Evolutionary conservation across 2,888 invertebrate species (phyloP).

Genomic region (Lordiphosa andalusiaca): DNA sequence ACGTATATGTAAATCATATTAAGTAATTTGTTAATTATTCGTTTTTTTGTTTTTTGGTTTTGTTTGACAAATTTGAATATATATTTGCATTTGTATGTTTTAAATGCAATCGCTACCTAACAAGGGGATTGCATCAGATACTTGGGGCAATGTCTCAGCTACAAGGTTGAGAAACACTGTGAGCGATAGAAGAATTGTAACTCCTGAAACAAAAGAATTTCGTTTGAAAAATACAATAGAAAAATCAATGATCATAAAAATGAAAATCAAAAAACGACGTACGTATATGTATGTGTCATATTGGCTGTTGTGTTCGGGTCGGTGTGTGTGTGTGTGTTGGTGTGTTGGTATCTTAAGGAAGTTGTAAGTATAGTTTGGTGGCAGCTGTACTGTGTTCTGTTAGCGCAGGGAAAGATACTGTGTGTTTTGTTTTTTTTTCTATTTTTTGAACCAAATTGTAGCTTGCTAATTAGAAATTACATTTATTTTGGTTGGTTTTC

Average conservation of each 20-base stretch:
- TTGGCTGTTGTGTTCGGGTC: conserved; percentile 24
- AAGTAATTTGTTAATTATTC: conserved; percentile 70
- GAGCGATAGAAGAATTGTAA: conserved; percentile 99
- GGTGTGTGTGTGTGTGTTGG: conserved; percentile 6
- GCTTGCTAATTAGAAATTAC: conserved; percentile 37
- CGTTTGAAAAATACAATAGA: conserved; percentile 72
- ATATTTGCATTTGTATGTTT: conserved; percentile 78
- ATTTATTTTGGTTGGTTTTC: conserved; percentile 36
- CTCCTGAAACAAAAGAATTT: conserved; percentile 89
- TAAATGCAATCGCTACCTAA: conserved; percentile 91
- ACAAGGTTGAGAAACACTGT: conserved; percentile 99
- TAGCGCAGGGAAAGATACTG: conserved; percentile 12
- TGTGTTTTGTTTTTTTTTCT: conserved; percentile 11
- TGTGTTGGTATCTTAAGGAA: conserved; percentile 19
- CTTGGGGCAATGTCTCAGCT: conserved; percentile 99
- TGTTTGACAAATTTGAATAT: conserved; percentile 76
- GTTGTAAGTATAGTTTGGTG: conserved; percentile 22
- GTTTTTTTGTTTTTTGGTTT: conserved; percentile 37
- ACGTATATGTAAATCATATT: conserved; percentile 77
- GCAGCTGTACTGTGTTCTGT: conserved; percentile 25
- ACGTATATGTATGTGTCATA: conserved; percentile 47
- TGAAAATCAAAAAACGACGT: conserved; percentile 52
- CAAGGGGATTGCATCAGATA: conserved; percentile 99
- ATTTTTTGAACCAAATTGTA: conserved; percentile 16
- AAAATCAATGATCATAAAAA: conserved; percentile 55